Percentiles rank a stretch among this genome's conserved stretches.
Evolutionary conservation across 2,113 vertebrate genomes (phyloP).

Genomic region (Martes martes): DNA sequence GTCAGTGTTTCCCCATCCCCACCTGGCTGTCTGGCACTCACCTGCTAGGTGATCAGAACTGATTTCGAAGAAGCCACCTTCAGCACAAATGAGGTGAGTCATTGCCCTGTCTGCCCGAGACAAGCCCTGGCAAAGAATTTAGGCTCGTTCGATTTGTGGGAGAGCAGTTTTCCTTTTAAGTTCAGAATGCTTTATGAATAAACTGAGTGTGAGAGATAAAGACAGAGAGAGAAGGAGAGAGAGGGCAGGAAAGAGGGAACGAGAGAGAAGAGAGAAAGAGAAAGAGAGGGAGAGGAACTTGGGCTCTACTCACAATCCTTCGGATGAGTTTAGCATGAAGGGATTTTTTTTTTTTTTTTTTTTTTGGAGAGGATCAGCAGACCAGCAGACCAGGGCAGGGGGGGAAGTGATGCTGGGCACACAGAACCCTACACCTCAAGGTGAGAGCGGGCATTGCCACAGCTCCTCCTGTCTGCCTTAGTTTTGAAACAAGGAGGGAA

Average conservation of each 20-base stretch:
- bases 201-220: not conserved
- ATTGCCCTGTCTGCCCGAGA: not conserved
- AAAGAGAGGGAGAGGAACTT: not conserved
- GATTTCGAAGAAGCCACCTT: not conserved
- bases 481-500: slow-evolving; percentile 32
- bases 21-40: not conserved
- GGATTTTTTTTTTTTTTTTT: not conserved
- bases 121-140: not conserved
- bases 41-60: not conserved
- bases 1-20: not conserved
- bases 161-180: slow-evolving; percentile 21
- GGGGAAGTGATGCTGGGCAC: not conserved
- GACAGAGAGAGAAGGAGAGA: not conserved
- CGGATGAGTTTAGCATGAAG: not conserved
- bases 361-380: not conserved
- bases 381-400: not conserved
- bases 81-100: not conserved
- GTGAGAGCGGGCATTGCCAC: not conserved
- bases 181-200: slow-evolving; percentile 45
- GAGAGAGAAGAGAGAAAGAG: no score
- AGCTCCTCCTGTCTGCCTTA: not conserved
- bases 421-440: not conserved
- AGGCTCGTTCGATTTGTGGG: not conserved
- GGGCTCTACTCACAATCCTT: not conserved
- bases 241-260: not conserved